Base-by-base conservation (phyloP, 2,888 invertebrate species). In the Eupithecia exiguata region DNA sequence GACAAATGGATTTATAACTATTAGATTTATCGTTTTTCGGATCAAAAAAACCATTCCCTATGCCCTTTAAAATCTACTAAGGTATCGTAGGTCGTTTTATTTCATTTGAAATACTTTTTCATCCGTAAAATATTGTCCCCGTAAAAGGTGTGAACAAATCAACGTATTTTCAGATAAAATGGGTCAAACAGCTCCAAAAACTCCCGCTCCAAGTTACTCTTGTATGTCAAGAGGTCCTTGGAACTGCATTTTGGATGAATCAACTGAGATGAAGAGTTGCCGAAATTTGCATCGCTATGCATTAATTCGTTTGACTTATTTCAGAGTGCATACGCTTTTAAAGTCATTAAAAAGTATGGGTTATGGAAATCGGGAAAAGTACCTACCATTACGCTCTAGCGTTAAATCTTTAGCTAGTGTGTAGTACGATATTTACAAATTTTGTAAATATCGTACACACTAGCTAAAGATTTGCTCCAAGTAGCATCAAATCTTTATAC, bases 211-310 rank as follows among this genome's bases (percentile, higher is more conserved):
- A 72, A 75, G 72, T 72, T 49, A 69, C 68, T 63, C 71, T 70
- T 62, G 30, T 68, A 7, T 72, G 72, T 72, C 70, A 72, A 72
- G 70, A 49, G 72, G n/a, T 71, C 49, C 70, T 72, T 30, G 68
- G 65, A 72, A 75, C 70, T 75, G 75, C 72, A 75, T 70, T 53
- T 70, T 30, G 71, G n/a, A 71, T 71, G 38, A 66, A 61, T 70
- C 62, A 62, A 40, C 62, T 43, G 62, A 30, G 43, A 69, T 46
- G 43, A 70, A 43, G 46, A 46, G 71, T 65, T 36, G 68, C 70
- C 67, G 68, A 72, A 67, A 72, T 72, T 75, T 75, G 70, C 75
- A 75, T 75, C 67, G 72, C 53, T 30, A 40, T 70, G 62, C 72
- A 72, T 75, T 72, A 75, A 66, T 66, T 12, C 38, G 2, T 66